Percentiles rank a stretch among this genome's conserved stretches.
These are phyloP conservation scores for Drosophila willistoni DNA, from an alignment of 1,140 invertebrate genomes.

Conservation along the genomic window DNA sequence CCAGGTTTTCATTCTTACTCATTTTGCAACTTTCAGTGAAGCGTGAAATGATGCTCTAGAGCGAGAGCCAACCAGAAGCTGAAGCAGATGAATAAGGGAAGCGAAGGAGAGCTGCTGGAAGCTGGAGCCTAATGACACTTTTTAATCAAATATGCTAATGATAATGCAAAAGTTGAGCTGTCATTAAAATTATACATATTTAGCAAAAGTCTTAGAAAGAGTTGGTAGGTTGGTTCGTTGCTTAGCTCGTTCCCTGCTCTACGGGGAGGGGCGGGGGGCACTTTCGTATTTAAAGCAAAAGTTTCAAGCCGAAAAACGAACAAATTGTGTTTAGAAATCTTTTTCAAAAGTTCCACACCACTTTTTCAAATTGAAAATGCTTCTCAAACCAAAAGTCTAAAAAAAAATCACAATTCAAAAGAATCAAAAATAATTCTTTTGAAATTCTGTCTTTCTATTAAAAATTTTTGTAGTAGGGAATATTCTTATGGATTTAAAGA, in stretches of 20 bases:
- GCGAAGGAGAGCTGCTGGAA: background rate
- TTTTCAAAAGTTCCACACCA: too few species aligned
- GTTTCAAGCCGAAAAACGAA: background rate
- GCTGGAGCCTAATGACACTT: constrained; percentile 71
- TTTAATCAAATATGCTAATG: constrained; percentile 82
- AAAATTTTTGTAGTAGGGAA: too few species aligned
- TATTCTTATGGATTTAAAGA: too few species aligned
- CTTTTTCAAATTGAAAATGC: too few species aligned
- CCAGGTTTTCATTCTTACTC: constrained; percentile 35
- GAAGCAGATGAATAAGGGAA: background rate
- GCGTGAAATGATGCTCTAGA: constrained; percentile 49
- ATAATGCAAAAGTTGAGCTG: constrained; percentile 62
- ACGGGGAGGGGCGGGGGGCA: background rate
- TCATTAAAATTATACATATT: constrained; percentile 57
- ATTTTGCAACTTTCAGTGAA: constrained; percentile 69
- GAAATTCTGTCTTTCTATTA: too few species aligned
- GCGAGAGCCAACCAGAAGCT: constrained; percentile 14
- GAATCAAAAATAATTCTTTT: too few species aligned
- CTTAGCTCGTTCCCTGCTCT: background rate
- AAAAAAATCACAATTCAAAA: too few species aligned
- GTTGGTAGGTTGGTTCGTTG: background rate
- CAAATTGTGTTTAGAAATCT: background rate
- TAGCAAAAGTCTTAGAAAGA: constrained; percentile 21
- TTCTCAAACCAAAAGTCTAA: too few species aligned
- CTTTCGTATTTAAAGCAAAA: background rate